phyloP scores from a whole-genome alignment of 2,797 vertebrate genomes.

The Scolopax bukidnonensis region DNA sequence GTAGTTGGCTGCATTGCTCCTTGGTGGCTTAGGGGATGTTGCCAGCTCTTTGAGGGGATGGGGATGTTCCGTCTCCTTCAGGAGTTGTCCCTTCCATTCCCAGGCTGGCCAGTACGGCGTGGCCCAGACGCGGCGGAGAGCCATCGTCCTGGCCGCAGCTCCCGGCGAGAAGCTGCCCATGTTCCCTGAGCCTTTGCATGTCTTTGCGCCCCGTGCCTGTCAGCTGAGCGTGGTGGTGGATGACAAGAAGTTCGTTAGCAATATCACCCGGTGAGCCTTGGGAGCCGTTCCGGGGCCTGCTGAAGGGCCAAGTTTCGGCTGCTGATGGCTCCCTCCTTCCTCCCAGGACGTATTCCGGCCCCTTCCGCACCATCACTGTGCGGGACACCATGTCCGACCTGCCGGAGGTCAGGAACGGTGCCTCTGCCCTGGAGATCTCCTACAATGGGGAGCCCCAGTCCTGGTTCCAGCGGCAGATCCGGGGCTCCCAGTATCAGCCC shows the following conservation, averaged over 20 bases:
- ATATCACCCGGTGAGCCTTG: slow-evolving; percentile 88
- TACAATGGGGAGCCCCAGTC: slow-evolving; percentile 98
- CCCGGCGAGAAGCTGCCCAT: slow-evolving; percentile 93
- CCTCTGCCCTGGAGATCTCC: slow-evolving; percentile 89
- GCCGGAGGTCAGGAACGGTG: slow-evolving; percentile 94
- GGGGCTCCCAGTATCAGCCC: slow-evolving; percentile 95
- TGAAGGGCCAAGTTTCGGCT: fast-evolving
- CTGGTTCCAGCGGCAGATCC: slow-evolving; percentile 98
- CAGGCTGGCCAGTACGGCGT: slow-evolving; percentile 96
- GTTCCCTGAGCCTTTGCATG: slow-evolving; percentile 93
- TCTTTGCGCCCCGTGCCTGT: slow-evolving; percentile 94
- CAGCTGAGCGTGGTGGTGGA: slow-evolving; percentile 94
- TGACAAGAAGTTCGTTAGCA: slow-evolving; percentile 93
- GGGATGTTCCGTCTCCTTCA: not conserved
- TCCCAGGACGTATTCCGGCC: slow-evolving; percentile 87
- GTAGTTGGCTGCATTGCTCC: fast-evolving
- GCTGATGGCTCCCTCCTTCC: fast-evolving
- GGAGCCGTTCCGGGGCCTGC: fast-evolving
- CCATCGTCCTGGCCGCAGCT: slow-evolving; percentile 92
- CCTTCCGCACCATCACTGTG: slow-evolving; percentile 96
- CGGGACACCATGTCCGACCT: slow-evolving; percentile 97
- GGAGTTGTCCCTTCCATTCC: not conserved
- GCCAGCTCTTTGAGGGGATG: not conserved
- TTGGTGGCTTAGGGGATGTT: not conserved
- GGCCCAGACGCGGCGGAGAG: slow-evolving; percentile 92